A percentile compares a stretch with the other conserved stretches of the same genome.
Evolutionary conservation across 2,888 invertebrate species (phyloP).

Genomic region (Metopia argyrocephala): DNA sequence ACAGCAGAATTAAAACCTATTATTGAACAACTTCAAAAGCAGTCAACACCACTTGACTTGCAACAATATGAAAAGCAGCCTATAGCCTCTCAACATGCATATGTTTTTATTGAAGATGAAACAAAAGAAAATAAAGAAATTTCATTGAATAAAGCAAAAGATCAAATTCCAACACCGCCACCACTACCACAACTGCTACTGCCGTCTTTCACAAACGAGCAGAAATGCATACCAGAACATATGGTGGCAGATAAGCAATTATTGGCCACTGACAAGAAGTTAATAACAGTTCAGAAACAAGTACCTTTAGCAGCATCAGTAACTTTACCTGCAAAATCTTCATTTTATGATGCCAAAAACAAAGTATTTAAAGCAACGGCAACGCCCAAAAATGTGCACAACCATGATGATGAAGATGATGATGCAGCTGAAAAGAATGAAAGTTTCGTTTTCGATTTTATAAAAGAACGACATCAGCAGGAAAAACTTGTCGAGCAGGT

Average conservation of each 20-base stretch:
- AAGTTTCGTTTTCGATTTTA: slow-evolving; percentile 59
- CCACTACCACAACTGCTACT: slow-evolving; percentile 17
- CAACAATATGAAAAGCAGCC: slow-evolving; percentile 54
- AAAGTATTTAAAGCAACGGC: slow-evolving; percentile 10
- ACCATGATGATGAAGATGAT: background rate
- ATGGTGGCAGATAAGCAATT: slow-evolving; percentile 72
- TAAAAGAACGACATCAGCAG: slow-evolving; percentile 61
- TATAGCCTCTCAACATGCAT: slow-evolving; percentile 56
- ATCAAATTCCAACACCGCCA: slow-evolving; percentile 12
- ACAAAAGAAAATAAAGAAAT: slow-evolving; percentile 46
- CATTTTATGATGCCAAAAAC: background rate
- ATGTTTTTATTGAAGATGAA: slow-evolving; percentile 68
- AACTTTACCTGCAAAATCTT: background rate
- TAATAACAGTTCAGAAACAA: slow-evolving; percentile 41
- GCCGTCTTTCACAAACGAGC: background rate
- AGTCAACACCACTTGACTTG: slow-evolving; percentile 13
- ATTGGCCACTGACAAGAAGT: slow-evolving; percentile 53
- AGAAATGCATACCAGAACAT: slow-evolving; percentile 57
- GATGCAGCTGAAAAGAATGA: slow-evolving; percentile 29
- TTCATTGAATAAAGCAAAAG: slow-evolving; percentile 23
- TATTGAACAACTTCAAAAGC: slow-evolving; percentile 41
- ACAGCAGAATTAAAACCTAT: slow-evolving; percentile 47
- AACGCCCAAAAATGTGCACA: slow-evolving; percentile 36
- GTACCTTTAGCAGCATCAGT: slow-evolving; percentile 14
- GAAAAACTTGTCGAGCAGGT: slow-evolving; percentile 64